Base-by-base conservation (phyloP, 2,113 vertebrate genomes). In the Brachyhypopomus occidentalis region DNA sequence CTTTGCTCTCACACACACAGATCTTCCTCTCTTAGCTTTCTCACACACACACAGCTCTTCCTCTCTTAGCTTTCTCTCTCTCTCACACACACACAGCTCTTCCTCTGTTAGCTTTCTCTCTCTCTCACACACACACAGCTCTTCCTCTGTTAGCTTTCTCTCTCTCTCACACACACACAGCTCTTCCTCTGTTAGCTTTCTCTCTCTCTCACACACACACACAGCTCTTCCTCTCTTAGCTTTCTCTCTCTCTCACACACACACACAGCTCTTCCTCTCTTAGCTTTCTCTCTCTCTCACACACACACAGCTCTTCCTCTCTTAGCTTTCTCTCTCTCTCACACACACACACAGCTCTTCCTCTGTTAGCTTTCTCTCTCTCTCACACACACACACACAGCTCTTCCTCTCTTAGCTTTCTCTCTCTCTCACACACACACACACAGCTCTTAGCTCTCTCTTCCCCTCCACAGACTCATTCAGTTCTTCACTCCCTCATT, bases 391-490 rank as follows among this genome's bases (percentile, higher is more conserved):
- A 22, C 58, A 14, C 19, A 76, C 74, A 76, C 30, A 45, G 27
- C 60, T 62, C 41, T 9, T 23, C 41, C 8, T 2, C 22, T 72
- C n/a, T n/a, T n/a, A n/a, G 16, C 69, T 27, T 8, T 25, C 22
- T 72, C 11, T 14, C 17, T 16, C 22, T 59, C 77, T 12, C n/a
- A 48, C 58, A 23, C 25, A 14, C 60, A 73, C 23, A 17, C 60
- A 75, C 14, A 41, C 48, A 23, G 17, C 38, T 75, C 5, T 30
- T 20, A 23, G 52, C 41, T 56, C 41, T 67, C 16, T 64, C 27
- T 60, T n/a, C 30, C 27, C 22, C 70, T 20, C 34, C 59, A 66
- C 25, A 67, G 67, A 78, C 27, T 81, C 81, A 86, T 81, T 86
- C 64, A 78, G 66, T 52, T 80, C 23, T 75, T 78, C 70, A 56